Evolutionary conservation across 2,888 invertebrate genomes (phyloP).

Genomic region (Cheiracanthium punctorium): DNA sequence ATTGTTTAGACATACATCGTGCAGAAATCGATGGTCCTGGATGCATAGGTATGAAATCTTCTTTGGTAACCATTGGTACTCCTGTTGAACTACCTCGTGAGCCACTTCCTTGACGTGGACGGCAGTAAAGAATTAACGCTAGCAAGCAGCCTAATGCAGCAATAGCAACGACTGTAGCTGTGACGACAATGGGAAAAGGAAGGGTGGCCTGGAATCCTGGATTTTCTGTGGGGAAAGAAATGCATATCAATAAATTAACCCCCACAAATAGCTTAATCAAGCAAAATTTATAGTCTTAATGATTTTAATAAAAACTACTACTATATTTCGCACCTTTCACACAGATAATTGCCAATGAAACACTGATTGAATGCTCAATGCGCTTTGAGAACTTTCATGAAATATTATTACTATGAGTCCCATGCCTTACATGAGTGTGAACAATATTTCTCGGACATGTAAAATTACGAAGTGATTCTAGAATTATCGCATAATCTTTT

Average conservation of each 20-base stretch:
- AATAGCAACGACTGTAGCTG: constrained; percentile 34
- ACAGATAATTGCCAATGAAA: too few relatives aligned
- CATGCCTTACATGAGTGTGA: too few relatives aligned
- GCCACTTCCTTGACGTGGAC: constrained; percentile 16
- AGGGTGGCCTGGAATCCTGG: constrained; percentile 21
- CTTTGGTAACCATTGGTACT: constrained; percentile 50
- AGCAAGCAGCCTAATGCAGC: constrained; percentile 34
- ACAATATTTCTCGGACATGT: too few relatives aligned
- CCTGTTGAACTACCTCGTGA: constrained; percentile 16
- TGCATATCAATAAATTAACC: background rate
- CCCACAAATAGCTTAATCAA: background rate
- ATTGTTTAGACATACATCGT: background rate
- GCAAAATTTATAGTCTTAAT: too few relatives aligned
- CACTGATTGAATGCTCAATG: too few relatives aligned
- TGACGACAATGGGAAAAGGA: constrained; percentile 48
- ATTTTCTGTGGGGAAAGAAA: constrained; percentile 15
- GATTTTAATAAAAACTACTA: too few relatives aligned
- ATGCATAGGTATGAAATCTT: constrained; percentile 51
- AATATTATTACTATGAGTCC: too few relatives aligned
- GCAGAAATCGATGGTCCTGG: constrained; percentile 13
- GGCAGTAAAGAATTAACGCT: constrained; percentile 37
- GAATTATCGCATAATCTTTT: too few relatives aligned
- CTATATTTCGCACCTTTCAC: too few relatives aligned
- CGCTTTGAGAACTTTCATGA: too few relatives aligned
- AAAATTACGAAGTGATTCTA: too few relatives aligned